Evolutionary conservation across 2,113 vertebrate genomes (phyloP), one percentile per base, ranked within the genome.

Genomic region (Lepus timidus): DNA sequence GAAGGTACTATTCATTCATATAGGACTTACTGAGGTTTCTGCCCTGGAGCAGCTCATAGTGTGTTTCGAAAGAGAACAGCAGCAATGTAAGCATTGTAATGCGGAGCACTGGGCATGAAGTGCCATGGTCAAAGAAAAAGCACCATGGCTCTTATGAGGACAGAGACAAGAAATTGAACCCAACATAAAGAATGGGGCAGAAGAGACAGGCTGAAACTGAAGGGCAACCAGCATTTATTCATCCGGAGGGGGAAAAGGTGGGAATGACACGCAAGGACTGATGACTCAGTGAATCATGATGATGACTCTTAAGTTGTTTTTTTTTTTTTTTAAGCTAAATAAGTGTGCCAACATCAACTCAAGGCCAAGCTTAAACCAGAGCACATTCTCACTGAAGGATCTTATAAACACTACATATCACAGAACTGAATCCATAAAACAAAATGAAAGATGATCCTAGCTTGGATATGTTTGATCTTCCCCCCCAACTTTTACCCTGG

Each of bases 371-470:
- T 93, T 82, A 71, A 94, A 93, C 58, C 51, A 88, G 68, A 96
- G 93, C 79, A 96, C 95, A 27, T 88, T 95, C 70, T 76, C 79
- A 94, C 23, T n/a, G 71, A 92, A 86, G 23, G 85, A 86, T 39
- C 71, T 94, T 71, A 86, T 20, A 75, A 83, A 92, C 19, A 55
- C 19, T 17, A 8, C 82, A 17, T 39, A 76, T 93, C 85, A 86
- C 64, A 92, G 89, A 85, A 92, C n/a, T 71, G 94, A 98, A 94
- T 83, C 92, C 90, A 97, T 79, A 82, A 96, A 97, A 96, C 65
- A 95, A 95, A 95, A 91, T 96, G 81, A 97, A 93, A 97, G 96
- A 97, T 44, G 81, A 75, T 64, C 71, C 5, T n/a, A 75, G 20
- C 88, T 95, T 90, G 81, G 52, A 88, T 1, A 58, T 19, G 17